Percentiles rank a stretch among this genome's conserved stretches.
Evolutionary conservation across 2,888 invertebrate genomes (phyloP).

Genomic region (Amitus sp.): DNA sequence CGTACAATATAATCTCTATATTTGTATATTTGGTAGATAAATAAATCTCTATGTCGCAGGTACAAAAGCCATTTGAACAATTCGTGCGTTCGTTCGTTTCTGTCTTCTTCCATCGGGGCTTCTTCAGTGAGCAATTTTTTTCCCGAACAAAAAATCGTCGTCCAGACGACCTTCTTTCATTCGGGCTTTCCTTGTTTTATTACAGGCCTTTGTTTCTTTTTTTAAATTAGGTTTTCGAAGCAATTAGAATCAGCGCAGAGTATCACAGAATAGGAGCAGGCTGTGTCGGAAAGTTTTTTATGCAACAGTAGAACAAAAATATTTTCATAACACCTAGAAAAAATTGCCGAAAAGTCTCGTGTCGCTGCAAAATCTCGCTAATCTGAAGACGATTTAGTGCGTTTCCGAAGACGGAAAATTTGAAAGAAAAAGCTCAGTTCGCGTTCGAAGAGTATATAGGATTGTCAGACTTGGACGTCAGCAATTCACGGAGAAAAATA

Average conservation of each 20-base stretch:
- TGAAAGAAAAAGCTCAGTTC: conserved; percentile 1
- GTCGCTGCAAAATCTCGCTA: conserved; percentile 1
- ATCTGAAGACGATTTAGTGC: too few relatives aligned
- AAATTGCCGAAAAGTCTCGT: conserved; percentile 1
- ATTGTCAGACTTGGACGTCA: conserved; percentile 8
- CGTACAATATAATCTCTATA: conserved; percentile 37
- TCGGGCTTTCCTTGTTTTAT: conserved; percentile 25
- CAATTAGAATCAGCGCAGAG: conserved; percentile 31
- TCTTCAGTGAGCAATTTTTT: conserved; percentile 22
- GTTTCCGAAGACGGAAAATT: not conserved
- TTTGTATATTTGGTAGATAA: conserved; percentile 52
- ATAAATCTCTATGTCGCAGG: conserved; percentile 56
- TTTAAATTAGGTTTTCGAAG: conserved; percentile 26
- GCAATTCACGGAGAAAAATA: too few relatives aligned
- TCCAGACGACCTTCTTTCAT: conserved; percentile 18
- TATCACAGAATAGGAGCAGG: conserved; percentile 42
- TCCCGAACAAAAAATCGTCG: conserved; percentile 3
- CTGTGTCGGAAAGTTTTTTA: conserved; percentile 26
- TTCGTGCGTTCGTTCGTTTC: conserved; percentile 28
- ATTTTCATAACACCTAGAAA: conserved; percentile 28
- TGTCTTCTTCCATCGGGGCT: conserved; percentile 16
- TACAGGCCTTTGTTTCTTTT: conserved; percentile 34
- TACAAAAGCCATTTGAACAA: conserved; percentile 52
- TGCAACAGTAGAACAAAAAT: conserved; percentile 26
- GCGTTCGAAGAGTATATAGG: not conserved